Percentiles rank a stretch among this genome's conserved stretches.
phyloP scores from a whole-genome alignment of 2,797 vertebrate species.

The Brotula barbata region DNA sequence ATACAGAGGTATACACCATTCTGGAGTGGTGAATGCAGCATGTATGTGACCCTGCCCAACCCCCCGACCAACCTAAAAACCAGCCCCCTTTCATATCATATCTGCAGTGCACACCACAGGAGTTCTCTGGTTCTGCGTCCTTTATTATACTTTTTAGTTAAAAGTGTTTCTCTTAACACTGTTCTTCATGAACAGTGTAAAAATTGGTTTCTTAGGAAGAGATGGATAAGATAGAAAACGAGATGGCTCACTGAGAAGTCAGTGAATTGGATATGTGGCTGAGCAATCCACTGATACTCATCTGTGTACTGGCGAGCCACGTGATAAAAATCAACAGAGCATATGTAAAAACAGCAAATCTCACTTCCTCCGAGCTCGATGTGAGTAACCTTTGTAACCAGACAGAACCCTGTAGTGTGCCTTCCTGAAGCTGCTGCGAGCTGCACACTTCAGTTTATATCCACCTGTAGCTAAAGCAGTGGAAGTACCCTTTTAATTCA shows the following conservation, averaged over 20 bases:
- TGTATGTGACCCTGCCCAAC: conserved; percentile 84
- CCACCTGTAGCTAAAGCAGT: neutral
- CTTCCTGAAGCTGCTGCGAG: conserved; percentile 2
- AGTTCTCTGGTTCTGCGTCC: conserved; percentile 1
- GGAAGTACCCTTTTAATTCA: neutral
- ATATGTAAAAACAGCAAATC: too few species aligned
- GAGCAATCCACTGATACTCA: too few species aligned
- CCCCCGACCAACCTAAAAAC: conserved; percentile 9
- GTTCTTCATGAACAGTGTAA: neutral
- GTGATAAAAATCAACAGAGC: too few species aligned
- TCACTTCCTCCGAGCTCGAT: too few species aligned
- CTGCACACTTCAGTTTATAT: neutral
- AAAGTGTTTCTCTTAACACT: too few species aligned
- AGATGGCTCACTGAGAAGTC: too few species aligned
- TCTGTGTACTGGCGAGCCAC: too few species aligned
- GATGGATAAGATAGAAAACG: too few species aligned
- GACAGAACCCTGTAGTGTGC: neutral
- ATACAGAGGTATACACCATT: conserved; percentile 93
- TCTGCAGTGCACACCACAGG: conserved; percentile 17
- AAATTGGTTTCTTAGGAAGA: neutral
- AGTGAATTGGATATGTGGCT: too few species aligned
- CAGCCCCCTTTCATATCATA: conserved; percentile 4
- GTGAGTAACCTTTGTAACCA: too few species aligned
- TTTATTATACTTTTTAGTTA: too few species aligned
- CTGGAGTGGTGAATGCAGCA: conserved; percentile 90